A percentile compares a stretch with the other conserved stretches of the same genome.
phyloP scores from a whole-genome alignment of 2,113 vertebrate species.

The Euleptes europaea region DNA sequence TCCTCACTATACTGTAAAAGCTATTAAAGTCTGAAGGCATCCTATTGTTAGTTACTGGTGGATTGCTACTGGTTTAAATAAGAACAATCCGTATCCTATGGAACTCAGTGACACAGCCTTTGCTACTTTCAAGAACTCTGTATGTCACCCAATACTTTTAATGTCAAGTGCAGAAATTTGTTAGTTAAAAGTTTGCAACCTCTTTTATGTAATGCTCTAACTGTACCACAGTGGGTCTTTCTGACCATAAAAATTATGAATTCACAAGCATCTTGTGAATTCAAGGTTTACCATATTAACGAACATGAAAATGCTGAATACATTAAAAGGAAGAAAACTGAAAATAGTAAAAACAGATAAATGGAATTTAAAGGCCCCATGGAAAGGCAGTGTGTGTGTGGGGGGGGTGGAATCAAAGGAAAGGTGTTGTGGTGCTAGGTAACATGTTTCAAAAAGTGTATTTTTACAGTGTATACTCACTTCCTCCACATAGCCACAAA shows the following conservation, averaged over 20 bases:
- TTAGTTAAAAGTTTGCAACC: neutral
- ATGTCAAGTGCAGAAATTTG: neutral
- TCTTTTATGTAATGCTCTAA: neutral
- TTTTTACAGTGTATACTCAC: constrained; percentile 77
- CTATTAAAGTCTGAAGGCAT: neutral
- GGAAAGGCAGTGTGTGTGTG: no score
- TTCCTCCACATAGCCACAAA: constrained; percentile 94
- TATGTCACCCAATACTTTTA: neutral
- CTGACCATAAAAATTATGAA: neutral
- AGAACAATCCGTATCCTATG: neutral
- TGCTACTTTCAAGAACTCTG: neutral
- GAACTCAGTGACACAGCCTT: neutral
- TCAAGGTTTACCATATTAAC: neutral
- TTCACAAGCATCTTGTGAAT: neutral
- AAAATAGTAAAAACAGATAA: neutral
- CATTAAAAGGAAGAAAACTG: neutral
- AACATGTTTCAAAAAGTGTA: neutral
- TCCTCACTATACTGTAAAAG: neutral
- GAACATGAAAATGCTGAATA: neutral
- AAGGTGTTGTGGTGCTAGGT: accelerated
- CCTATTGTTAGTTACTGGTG: neutral
- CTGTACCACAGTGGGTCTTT: neutral
- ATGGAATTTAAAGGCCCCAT: neutral
- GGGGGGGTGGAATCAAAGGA: no score
- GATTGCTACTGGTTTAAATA: neutral